Base-by-base conservation (phyloP, 1,140 invertebrate species). In the Acromyrmex heyeri region DNA sequence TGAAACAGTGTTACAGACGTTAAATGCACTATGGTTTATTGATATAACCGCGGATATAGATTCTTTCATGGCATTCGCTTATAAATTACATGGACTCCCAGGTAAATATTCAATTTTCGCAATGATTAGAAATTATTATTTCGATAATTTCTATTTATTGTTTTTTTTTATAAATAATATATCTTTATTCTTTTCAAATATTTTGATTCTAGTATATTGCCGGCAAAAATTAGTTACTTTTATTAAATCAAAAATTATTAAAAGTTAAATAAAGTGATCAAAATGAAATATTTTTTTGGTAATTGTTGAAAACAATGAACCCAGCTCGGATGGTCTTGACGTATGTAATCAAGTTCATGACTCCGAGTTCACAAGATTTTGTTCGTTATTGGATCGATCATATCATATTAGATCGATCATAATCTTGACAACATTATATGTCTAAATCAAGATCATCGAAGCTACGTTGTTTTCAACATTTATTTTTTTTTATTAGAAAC, bases 11-110 rank as follows among this genome's bases (percentile, higher is more conserved):
- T 1, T 1, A 0, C 48, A 59, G 6, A 10, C 88, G 8, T 0
- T 91, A 0, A 21, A 91, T 12, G 91, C 87, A 18, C 0, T 93
- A 0, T 89, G 83, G 86, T 87, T 64, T 14, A 7, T 88, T 6
- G 89, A 93, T 62, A 0, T 81, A 0, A 14, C 64, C 0, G 0
- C 88, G 0, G 55, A 93, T 67, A n/a, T 12, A 8, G 87, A 92
- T 8, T 90, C 8, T 16, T 57, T 48, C 16, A 48, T 69, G 16
- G 7, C 62, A 38, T 27, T 27, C 2, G n/a, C 16, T 1, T 69
- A 57, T 70, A 5, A 10, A 38, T 4, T 53, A 21, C 34, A 53
- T 24, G 14, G 2, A 14, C 27, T 79, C 4, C 4, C 30, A 55
- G 16, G 77, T 69, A 21, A 69, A 30, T 69, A 79, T 55, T 53